Conservation (phyloP, 2,113 vertebrate genomes). For the Alligator sinensis region DNA sequence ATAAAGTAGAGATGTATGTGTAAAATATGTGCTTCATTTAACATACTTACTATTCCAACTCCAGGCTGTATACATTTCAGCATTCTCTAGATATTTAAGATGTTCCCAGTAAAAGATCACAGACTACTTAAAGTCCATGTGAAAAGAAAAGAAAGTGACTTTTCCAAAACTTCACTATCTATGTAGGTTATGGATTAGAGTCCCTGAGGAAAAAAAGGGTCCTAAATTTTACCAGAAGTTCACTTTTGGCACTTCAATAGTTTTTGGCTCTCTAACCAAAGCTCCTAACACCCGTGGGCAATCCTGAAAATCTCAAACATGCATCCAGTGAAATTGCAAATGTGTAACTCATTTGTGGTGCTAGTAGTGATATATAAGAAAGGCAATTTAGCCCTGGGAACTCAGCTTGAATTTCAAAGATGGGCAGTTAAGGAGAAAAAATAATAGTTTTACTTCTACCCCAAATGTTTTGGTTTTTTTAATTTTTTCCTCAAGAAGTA, state of each 20-base stretch:
- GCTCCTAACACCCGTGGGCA: background rate
- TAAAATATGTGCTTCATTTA: background rate
- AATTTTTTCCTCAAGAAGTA: background rate
- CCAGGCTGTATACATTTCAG: background rate
- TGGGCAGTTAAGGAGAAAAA: background rate
- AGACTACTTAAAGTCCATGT: background rate
- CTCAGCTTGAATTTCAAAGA: background rate
- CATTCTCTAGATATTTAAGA: background rate
- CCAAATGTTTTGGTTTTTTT: background rate
- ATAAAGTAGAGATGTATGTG: rapidly evolving
- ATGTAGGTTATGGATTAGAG: background rate
- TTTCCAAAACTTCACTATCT: background rate
- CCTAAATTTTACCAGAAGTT: background rate
- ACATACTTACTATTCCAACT: background rate
- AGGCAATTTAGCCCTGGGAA: background rate
- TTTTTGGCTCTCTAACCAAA: no score
- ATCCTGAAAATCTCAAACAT: background rate
- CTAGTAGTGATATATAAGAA: background rate
- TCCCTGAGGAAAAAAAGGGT: background rate
- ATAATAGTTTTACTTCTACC: background rate
- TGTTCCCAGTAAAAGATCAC: background rate
- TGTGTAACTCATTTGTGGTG: background rate
- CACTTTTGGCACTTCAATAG: background rate
- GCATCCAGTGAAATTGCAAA: background rate
- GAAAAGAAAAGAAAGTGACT: background rate